phyloP scores from a whole-genome alignment of 2,113 vertebrate species.

The Octodon degus region DNA sequence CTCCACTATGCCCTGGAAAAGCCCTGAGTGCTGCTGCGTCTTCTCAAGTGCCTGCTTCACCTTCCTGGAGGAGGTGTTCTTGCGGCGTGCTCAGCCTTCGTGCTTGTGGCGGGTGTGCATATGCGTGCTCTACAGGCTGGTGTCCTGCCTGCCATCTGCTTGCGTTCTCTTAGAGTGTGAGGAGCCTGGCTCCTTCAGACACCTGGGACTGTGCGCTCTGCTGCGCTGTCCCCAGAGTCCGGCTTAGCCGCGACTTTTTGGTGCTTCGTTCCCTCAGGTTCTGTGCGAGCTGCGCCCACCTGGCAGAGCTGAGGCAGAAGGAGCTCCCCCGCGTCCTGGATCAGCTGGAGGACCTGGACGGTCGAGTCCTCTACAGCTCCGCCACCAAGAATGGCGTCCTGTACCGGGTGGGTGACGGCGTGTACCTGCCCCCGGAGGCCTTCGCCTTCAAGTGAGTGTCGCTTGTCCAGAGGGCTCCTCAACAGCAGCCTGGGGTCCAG shows the following conservation, averaged over 20 bases:
- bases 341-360: constrained; percentile 85
- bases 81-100: background rate
- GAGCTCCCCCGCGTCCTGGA: constrained; percentile 89
- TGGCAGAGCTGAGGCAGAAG: constrained; percentile 88
- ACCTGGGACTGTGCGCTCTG: accelerated
- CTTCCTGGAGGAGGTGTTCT: background rate
- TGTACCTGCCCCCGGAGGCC: constrained; percentile 92
- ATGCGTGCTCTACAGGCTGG: background rate
- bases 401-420: constrained; percentile 91
- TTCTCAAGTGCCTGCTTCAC: background rate
- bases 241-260: accelerated
- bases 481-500: background rate
- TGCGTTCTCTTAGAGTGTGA: background rate
- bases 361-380: constrained; percentile 88
- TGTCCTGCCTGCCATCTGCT: background rate
- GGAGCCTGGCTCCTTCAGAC: background rate
- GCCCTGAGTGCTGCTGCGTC: no score
- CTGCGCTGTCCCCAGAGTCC: background rate
- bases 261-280: constrained; percentile 84
- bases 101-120: accelerated
- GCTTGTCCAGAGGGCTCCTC: background rate
- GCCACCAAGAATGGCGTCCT: constrained; percentile 91
- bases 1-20: background rate
- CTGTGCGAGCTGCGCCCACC: constrained; percentile 91
- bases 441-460: constrained; percentile 92